Percentiles rank a stretch among this genome's conserved stretches.
phyloP scores from a whole-genome alignment of 2,888 invertebrate genomes.

The Ormyrus labotus region DNA sequence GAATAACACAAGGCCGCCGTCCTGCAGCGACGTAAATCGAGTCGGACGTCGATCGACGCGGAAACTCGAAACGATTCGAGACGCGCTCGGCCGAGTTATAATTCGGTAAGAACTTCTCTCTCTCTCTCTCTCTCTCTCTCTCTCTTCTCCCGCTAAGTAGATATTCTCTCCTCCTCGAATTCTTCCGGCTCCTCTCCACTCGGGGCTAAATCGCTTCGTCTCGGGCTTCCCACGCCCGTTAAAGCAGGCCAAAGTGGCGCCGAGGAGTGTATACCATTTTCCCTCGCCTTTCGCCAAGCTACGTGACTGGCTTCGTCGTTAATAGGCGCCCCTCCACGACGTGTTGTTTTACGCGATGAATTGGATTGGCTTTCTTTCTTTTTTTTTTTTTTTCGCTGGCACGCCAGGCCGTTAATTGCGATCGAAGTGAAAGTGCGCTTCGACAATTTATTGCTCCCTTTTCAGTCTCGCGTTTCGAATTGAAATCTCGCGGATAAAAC shows the following conservation, averaged over 20 bases:
- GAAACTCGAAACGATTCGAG: conserved; percentile 53
- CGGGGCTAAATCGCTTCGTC: background rate
- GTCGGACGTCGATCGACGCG: conserved; percentile 47
- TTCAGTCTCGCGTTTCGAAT: no score
- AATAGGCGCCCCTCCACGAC: background rate
- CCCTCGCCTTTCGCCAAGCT: background rate
- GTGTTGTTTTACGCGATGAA: conserved; percentile 9
- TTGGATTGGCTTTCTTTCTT: background rate
- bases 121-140: no score
- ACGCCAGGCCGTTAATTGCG: no score
- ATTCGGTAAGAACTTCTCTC: conserved; percentile 54
- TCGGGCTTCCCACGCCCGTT: background rate
- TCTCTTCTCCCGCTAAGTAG: conserved; percentile 16
- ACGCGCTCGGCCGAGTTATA: conserved; percentile 50
- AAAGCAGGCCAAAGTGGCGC: background rate
- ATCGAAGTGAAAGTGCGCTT: background rate
- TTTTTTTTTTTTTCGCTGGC: background rate
- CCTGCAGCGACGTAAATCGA: conserved; percentile 47
- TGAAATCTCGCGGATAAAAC: no score
- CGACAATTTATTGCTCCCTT: no score
- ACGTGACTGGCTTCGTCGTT: conserved; percentile 14
- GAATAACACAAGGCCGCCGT: conserved; percentile 24
- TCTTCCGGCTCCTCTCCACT: background rate
- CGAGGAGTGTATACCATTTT: background rate
- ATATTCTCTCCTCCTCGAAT: conserved; percentile 21